These are phyloP conservation scores for Glandiceps talaboti DNA, from an alignment of 53 echinoderm and acorn worm species.

Conservation along the genomic window DNA sequence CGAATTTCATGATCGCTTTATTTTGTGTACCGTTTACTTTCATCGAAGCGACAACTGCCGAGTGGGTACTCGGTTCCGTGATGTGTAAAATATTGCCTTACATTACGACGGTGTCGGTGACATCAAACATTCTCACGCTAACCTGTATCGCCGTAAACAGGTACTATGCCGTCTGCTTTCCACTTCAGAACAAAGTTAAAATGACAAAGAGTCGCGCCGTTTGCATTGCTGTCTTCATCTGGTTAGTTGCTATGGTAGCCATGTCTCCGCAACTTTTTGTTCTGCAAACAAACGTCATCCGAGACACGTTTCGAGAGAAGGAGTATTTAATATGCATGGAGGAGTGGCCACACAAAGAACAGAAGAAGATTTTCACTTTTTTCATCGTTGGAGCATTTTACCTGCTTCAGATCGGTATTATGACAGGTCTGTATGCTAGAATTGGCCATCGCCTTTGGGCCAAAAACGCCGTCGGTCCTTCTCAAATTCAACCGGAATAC, in stretches of 20 bases:
- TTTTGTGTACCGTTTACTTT: conserved; percentile 89
- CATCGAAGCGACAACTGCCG: conserved; percentile 53
- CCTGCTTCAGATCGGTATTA: conserved; percentile 48
- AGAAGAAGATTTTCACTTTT: conserved; percentile 61
- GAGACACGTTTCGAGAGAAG: conserved; percentile 13
- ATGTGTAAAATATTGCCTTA: conserved; percentile 74
- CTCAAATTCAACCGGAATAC: conserved; percentile 16
- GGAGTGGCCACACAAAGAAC: conserved; percentile 37
- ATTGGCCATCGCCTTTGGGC: conserved; percentile 84
- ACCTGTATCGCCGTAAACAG: conserved; percentile 79
- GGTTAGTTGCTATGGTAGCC: conserved; percentile 45
- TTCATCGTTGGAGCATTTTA: conserved; percentile 52
- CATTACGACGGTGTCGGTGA: conserved; percentile 68
- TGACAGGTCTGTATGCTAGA: conserved; percentile 52
- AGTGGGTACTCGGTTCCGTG: conserved; percentile 70
- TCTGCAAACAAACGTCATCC: conserved; percentile 9
- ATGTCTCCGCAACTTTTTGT: conserved; percentile 66
- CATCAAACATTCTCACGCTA: conserved; percentile 64
- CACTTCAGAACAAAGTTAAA: conserved; percentile 59
- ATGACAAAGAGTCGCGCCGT: conserved; percentile 68
- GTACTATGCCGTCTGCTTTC: conserved; percentile 76
- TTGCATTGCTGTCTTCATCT: conserved; percentile 37
- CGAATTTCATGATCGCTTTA: conserved; percentile 67
- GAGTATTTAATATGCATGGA: conserved; percentile 62
- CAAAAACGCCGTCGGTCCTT: conserved; percentile 58